Evolutionary conservation across 30 jellyfish, hydroid and myxozoan genomes (phyloP).

Genomic region (Mastigias papua): DNA sequence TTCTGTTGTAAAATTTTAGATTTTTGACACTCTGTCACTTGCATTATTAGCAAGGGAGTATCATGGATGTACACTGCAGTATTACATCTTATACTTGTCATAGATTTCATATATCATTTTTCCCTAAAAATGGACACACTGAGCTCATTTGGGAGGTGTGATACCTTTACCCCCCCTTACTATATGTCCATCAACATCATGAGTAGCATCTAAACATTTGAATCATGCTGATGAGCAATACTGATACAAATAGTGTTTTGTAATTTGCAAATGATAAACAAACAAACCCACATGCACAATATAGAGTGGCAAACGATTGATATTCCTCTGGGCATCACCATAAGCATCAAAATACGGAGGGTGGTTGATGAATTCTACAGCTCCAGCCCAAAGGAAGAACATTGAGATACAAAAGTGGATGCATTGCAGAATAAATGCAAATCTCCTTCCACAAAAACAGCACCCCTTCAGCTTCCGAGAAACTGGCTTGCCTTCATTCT

Average conservation of each 20-base stretch:
- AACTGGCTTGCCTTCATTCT: not conserved
- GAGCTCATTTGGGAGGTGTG: too few species aligned
- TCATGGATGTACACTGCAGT: too few species aligned
- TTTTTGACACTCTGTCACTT: too few species aligned
- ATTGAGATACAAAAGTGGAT: conserved; percentile 76
- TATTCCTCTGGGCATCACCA: conserved; percentile 85
- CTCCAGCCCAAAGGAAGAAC: conserved; percentile 86
- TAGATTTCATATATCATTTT: too few species aligned
- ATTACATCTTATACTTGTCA: too few species aligned
- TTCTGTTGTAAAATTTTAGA: too few species aligned
- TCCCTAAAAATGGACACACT: too few species aligned
- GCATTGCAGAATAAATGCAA: conserved; percentile 30
- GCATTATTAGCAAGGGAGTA: too few species aligned
- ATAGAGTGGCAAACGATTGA: conserved; percentile 55
- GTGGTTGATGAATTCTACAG: conserved; percentile 83
- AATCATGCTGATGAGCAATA: too few species aligned
- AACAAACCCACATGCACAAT: conserved; percentile 59
- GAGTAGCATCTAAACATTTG: too few species aligned
- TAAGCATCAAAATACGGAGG: conserved; percentile 99
- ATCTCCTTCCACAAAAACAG: conserved; percentile 11
- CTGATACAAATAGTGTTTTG: not conserved
- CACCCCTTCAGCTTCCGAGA: not conserved
- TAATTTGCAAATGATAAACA: not conserved
- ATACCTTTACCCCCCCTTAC: too few species aligned
- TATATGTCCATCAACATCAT: too few species aligned